phyloP scores from a whole-genome alignment of 2,113 vertebrate genomes.

The Sporophila hypoxantha region DNA sequence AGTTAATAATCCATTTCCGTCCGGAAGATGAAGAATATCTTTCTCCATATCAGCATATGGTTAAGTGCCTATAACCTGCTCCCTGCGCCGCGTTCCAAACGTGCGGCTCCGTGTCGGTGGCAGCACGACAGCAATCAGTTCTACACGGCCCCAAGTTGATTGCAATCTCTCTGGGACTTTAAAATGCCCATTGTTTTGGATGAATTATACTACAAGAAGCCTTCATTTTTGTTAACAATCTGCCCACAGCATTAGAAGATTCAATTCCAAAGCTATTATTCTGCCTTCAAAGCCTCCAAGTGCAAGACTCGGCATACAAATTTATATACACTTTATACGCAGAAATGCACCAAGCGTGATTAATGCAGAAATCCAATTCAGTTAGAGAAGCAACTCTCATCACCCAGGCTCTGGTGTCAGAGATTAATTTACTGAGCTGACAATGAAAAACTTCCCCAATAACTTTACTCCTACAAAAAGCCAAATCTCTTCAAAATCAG shows the following conservation, averaged over 20 bases:
- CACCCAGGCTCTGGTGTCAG: slow-evolving; percentile 10
- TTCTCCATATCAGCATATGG: slow-evolving; percentile 34
- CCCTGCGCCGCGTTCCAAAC: background rate
- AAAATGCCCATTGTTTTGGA: slow-evolving; percentile 54
- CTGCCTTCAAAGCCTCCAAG: slow-evolving; percentile 46
- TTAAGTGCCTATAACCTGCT: slow-evolving; percentile 43
- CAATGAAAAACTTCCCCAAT: slow-evolving; percentile 1
- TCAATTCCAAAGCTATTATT: slow-evolving; percentile 60
- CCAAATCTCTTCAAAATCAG: background rate
- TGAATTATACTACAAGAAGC: slow-evolving; percentile 56
- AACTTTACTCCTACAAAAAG: background rate
- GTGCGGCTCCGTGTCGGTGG: background rate
- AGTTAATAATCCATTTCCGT: slow-evolving; percentile 52
- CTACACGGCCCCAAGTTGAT: slow-evolving; percentile 6
- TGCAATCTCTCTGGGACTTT: slow-evolving; percentile 53
- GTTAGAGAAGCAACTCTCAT: slow-evolving; percentile 15
- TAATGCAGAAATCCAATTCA: slow-evolving; percentile 49
- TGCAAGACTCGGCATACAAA: slow-evolving; percentile 44
- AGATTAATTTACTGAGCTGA: slow-evolving; percentile 43
- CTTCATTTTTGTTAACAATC: slow-evolving; percentile 59
- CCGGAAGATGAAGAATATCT: slow-evolving; percentile 35
- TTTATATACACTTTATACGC: slow-evolving; percentile 27
- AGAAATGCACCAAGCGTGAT: slow-evolving; percentile 17
- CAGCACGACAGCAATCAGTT: slow-evolving; percentile 41
- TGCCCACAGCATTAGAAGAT: slow-evolving; percentile 59